Evolutionary conservation across 2,888 invertebrate species (phyloP).

Genomic region (Trachelus tabidus): DNA sequence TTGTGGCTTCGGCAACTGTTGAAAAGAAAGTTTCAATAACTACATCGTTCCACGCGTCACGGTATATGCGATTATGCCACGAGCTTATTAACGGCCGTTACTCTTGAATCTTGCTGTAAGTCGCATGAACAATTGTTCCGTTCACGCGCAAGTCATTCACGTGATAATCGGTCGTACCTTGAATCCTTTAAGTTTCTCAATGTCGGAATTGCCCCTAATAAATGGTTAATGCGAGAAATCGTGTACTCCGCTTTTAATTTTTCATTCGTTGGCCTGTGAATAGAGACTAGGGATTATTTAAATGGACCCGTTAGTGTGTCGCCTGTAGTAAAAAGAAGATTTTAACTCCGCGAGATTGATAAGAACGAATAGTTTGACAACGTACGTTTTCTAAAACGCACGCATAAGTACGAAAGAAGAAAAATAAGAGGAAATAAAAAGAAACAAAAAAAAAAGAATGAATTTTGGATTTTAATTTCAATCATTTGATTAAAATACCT

Average conservation of each 20-base stretch:
- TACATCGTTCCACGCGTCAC: slow-evolving; percentile 1
- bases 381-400: slow-evolving; percentile 18
- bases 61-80: slow-evolving; percentile 20
- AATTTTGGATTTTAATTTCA: slow-evolving; percentile 25
- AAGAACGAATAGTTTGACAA: too few species aligned
- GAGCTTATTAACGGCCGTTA: slow-evolving; percentile 23
- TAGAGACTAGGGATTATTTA: too few species aligned
- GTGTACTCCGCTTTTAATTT: neutral
- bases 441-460: neutral
- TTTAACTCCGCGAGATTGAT: neutral
- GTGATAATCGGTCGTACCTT: neutral
- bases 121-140: too few species aligned
- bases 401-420: neutral
- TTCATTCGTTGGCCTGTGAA: too few species aligned
- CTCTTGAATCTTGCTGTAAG: slow-evolving; percentile 16
- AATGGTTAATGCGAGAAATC: neutral
- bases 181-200: neutral
- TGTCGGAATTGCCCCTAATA: neutral
- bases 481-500: slow-evolving; percentile 28
- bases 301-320: neutral
- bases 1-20: slow-evolving; percentile 11
- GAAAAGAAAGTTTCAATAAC: slow-evolving; percentile 8
- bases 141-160: neutral
- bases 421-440: slow-evolving; percentile 3
- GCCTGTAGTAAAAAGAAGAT: neutral